Evolutionary conservation across 2,113 vertebrate genomes (phyloP).

Genomic region (Zeus faber): DNA sequence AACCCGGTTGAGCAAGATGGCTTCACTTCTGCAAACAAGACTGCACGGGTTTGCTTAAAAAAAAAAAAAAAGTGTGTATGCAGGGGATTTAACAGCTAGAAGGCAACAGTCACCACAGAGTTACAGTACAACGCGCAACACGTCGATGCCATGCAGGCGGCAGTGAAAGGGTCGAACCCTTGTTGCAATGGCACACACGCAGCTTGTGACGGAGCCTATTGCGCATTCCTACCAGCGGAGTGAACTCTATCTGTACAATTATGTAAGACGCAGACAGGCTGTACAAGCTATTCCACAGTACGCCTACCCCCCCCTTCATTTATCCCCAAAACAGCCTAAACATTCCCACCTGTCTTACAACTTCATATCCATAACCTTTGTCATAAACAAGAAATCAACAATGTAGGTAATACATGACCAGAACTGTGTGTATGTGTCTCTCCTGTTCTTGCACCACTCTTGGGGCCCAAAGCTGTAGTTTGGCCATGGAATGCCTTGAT

Average conservation of each 20-base stretch:
- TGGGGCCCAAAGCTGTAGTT: too few relatives aligned
- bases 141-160: constrained; percentile 47
- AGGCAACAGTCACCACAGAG: constrained; percentile 15
- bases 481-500: too few relatives aligned
- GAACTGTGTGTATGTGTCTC: too few relatives aligned
- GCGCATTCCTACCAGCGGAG: constrained; percentile 61
- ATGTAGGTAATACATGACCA: too few relatives aligned
- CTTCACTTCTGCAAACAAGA: constrained; percentile 66
- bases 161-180: constrained; percentile 52
- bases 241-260: constrained; percentile 66
- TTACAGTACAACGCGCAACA: constrained; percentile 33
- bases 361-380: too few relatives aligned
- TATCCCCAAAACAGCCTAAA: too few relatives aligned
- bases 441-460: too few relatives aligned
- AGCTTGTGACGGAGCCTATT: constrained; percentile 66
- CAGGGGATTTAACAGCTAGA: constrained; percentile 15
- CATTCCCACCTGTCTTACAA: too few relatives aligned
- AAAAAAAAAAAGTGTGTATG: too few relatives aligned
- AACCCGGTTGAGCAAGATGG: constrained; percentile 65
- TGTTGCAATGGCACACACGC: constrained; percentile 63
- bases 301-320: too few relatives aligned
- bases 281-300: too few relatives aligned
- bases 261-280: constrained; percentile 54
- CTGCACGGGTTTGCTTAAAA: constrained; percentile 1
- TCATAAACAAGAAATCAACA: too few relatives aligned